Conservation (phyloP, 30 jellyfish, hydroid and myxozoan species). For the Turritopsis rubra region DNA sequence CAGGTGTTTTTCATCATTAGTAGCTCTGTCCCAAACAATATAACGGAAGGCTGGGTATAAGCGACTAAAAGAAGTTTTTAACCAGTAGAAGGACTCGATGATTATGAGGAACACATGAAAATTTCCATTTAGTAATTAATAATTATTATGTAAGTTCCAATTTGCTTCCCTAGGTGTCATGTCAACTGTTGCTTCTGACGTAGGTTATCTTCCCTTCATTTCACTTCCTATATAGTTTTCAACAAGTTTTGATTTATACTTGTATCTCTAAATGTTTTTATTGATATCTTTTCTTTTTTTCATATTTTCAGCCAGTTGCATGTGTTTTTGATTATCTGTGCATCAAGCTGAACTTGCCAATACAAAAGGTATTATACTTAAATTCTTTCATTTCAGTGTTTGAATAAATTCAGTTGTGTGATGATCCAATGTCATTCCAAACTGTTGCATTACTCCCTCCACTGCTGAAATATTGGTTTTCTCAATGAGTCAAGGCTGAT, state of each 20-base stretch:
- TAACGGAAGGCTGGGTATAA: too few relatives aligned
- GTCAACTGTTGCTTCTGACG: neutral
- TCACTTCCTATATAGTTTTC: too few relatives aligned
- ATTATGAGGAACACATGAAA: neutral
- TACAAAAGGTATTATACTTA: neutral
- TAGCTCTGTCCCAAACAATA: too few relatives aligned
- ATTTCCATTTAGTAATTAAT: neutral
- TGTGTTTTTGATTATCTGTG: neutral
- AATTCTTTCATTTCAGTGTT: neutral
- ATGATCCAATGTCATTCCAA: too few relatives aligned
- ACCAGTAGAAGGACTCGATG: neutral
- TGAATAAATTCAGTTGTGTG: too few relatives aligned
- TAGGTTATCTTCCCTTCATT: neutral
- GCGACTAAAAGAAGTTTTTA: too few relatives aligned
- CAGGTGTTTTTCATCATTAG: too few relatives aligned
- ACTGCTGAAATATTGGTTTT: too few relatives aligned
- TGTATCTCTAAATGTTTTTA: too few relatives aligned
- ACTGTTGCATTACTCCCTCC: too few relatives aligned
- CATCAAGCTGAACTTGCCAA: neutral
- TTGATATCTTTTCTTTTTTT: neutral
- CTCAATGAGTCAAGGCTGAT: too few relatives aligned
- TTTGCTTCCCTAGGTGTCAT: neutral
- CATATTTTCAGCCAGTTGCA: neutral
- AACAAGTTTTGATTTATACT: too few relatives aligned
- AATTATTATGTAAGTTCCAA: neutral